Evolutionary conservation across 2,797 vertebrate species (phyloP), one percentile per base, ranked within the genome.

Genomic region (Gambelia wislizenii): DNA sequence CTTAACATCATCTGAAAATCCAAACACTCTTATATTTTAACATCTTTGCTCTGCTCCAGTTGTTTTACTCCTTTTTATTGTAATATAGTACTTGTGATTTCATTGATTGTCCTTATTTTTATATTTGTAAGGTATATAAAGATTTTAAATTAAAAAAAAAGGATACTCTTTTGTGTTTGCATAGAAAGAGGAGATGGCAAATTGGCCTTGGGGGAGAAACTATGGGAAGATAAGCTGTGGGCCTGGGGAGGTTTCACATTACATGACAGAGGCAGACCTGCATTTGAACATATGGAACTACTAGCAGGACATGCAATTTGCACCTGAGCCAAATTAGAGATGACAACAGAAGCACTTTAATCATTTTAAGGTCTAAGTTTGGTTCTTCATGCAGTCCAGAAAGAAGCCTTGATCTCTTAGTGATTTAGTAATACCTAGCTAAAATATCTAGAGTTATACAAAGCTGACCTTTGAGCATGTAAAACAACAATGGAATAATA

Each of bases 351-450:
- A 42, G 22, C 52, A 10, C n/a, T 54, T 70, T 82, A 14, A 13
- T 14, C 52, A 10, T 22, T 54, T 70, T 82, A 14, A 13, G 2
- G 6, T 39, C 18, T 25, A 33, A n/a, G 1, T 78, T n/a, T 69
- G 59, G 36, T 25, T 47, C 64, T 84, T 79, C 30, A 33, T 70
- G 7, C 44, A 89, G 44, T 27, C n/a, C 22, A 36, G 30, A 78
- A 77, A 49, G 25, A 30, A 9, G 33, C 30, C 49, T 42, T 70
- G 67, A 80, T 61, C 72, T 85, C 52, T 44, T 52, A 81, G 70
- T 81, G 44, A 64, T 79, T 85, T 85, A 69, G 72, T 70, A 85
- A 89, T 72, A n/a, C 33, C 49, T 3, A 79, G 12, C 25, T 75
- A 74, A 47, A 72, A 42, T 27, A 16, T 84, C 76, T 80, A 44